These are phyloP conservation scores for Heliconius hermathena DNA, from an alignment of 1,140 invertebrate genomes.

Conservation along the genomic window DNA sequence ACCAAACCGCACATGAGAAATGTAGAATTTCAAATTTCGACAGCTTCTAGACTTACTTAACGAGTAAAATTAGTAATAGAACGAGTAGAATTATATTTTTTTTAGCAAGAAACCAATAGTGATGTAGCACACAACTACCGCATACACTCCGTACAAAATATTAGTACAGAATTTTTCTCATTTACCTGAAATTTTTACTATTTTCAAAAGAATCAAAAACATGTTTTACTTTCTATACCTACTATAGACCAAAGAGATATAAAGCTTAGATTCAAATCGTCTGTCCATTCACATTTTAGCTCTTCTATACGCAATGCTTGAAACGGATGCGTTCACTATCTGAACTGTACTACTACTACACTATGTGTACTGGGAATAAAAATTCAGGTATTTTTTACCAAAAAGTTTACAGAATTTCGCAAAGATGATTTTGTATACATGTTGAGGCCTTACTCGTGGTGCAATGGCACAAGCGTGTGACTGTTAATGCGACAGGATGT, in stretches of 20 bases:
- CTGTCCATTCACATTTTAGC: slow-evolving; percentile 2
- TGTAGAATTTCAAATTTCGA: too few relatives aligned
- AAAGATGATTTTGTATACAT: too few relatives aligned
- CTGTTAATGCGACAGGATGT: too few relatives aligned
- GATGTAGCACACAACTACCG: neutral
- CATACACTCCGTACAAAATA: neutral
- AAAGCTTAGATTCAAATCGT: neutral
- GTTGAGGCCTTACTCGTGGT: too few relatives aligned
- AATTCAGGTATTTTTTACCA: neutral
- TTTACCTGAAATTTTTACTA: neutral
- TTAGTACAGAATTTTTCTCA: neutral
- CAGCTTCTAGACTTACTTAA: too few relatives aligned
- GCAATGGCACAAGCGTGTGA: too few relatives aligned
- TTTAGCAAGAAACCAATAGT: neutral
- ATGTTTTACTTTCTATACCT: neutral
- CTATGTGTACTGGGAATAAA: too few relatives aligned
- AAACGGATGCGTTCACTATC: neutral
- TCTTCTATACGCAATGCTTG: neutral
- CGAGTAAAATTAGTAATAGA: too few relatives aligned
- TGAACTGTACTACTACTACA: too few relatives aligned
- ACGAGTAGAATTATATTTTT: too few relatives aligned
- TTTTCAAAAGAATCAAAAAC: neutral
- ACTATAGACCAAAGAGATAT: neutral
- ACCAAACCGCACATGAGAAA: too few relatives aligned
- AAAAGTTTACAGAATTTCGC: neutral